These are phyloP conservation scores for Manacus vitellinus DNA, from an alignment of 2,113 vertebrate genomes.

Conservation along the genomic window DNA sequence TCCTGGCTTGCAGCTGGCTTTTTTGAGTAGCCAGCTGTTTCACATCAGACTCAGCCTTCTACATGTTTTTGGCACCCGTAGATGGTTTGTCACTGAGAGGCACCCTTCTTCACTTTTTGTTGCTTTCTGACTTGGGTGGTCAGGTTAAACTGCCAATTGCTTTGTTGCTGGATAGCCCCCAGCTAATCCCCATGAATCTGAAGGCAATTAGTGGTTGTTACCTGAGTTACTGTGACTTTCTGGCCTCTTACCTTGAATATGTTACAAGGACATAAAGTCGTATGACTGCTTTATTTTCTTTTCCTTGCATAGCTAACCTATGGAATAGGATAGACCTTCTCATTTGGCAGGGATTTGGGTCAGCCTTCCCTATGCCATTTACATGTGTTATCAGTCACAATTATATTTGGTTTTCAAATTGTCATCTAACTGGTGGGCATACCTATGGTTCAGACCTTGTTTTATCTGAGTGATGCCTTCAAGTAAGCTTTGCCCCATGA, in stretches of 20 bases:
- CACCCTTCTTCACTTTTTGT: neutral
- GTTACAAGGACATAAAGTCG: neutral
- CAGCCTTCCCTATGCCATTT: neutral
- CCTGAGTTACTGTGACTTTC: neutral
- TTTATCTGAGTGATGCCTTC: neutral
- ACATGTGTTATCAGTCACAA: neutral
- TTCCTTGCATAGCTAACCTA: neutral
- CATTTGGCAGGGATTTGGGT: neutral
- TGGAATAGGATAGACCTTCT: neutral
- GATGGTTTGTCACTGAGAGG: neutral
- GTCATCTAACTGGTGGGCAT: neutral
- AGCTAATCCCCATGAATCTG: neutral
- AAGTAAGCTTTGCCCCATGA: neutral
- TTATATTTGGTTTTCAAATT: neutral
- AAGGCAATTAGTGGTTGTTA: neutral
- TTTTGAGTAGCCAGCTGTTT: neutral
- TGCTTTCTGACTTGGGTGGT: neutral
- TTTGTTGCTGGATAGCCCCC: neutral
- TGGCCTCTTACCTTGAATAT: neutral
- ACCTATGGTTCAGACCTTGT: neutral
- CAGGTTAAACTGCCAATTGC: neutral
- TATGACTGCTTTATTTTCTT: neutral
- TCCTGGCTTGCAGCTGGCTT: neutral
- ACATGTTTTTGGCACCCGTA: neutral
- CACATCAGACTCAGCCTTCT: neutral